phyloP scores from a whole-genome alignment of 2,888 invertebrate genomes.

The Zygaena filipendulae region DNA sequence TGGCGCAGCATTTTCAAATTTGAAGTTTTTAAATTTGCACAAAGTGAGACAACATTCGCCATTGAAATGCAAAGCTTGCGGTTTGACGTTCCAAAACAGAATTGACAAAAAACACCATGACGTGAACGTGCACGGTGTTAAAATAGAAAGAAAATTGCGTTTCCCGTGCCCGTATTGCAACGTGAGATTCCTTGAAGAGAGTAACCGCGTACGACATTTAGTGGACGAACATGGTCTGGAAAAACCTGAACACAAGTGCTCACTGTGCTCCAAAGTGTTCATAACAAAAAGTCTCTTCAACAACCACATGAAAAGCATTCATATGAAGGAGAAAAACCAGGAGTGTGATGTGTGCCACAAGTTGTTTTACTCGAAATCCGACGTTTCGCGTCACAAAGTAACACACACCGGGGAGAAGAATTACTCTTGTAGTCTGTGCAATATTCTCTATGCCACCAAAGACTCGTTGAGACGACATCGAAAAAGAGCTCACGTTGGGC shows the following conservation, averaged over 20 bases:
- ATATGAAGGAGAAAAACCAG: constrained; percentile 44
- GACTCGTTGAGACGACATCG: constrained; percentile 46
- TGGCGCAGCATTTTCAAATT: constrained; percentile 44
- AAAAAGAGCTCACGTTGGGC: constrained; percentile 33
- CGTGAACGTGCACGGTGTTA: constrained; percentile 20
- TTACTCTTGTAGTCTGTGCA: constrained; percentile 34
- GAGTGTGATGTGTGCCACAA: constrained; percentile 45
- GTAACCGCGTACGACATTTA: constrained; percentile 29
- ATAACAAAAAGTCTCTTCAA: constrained; percentile 43
- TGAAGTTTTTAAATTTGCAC: constrained; percentile 44
- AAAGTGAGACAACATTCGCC: constrained; percentile 34
- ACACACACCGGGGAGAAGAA: constrained; percentile 48
- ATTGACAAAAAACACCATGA: constrained; percentile 28
- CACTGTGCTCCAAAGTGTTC: constrained; percentile 37
- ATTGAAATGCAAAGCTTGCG: constrained; percentile 30
- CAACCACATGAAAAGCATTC: constrained; percentile 46
- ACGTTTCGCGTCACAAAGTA: constrained; percentile 36
- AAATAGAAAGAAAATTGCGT: constrained; percentile 27
- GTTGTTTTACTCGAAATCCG: constrained; percentile 46
- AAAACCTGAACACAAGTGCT: constrained; percentile 38
- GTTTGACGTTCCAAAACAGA: constrained; percentile 24
- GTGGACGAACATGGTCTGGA: constrained; percentile 34
- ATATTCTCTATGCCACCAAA: constrained; percentile 37
- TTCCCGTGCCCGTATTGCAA: constrained; percentile 40
- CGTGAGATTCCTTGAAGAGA: constrained; percentile 39